Conservation (phyloP, 2,888 invertebrate genomes). For the Clanis bilineata region DNA sequence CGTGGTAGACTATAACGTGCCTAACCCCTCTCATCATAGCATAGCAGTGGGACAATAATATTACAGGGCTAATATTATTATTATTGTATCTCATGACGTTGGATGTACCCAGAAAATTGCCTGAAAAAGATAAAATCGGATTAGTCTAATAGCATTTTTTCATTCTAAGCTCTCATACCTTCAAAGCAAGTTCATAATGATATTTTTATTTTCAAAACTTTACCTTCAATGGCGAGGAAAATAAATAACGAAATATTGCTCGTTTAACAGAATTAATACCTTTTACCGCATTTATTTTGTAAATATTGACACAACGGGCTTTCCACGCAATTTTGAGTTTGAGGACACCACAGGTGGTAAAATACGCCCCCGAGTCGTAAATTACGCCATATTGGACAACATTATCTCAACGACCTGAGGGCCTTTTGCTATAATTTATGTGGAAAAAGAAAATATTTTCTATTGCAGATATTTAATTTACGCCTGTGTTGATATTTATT, state of each 20-base stretch:
- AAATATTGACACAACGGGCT: conserved; percentile 1
- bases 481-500: neutral
- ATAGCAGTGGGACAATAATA: no score
- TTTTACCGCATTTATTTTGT: neutral
- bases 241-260: neutral
- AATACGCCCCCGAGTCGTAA: neutral
- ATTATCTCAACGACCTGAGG: neutral
- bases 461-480: neutral
- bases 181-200: no score
- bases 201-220: no score
- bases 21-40: no score
- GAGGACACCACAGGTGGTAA: neutral
- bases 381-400: conserved; percentile 1
- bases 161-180: no score
- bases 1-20: no score
- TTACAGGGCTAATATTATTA: no score
- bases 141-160: no score
- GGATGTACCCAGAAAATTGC: no score
- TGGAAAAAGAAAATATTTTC: neutral
- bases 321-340: conserved; percentile 6
- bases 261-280: neutral
- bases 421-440: neutral
- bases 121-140: no score
- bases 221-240: neutral
- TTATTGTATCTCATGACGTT: no score